Base-by-base conservation (phyloP, 2,797 vertebrate genomes). In the Centroberyx gerrardi region DNA sequence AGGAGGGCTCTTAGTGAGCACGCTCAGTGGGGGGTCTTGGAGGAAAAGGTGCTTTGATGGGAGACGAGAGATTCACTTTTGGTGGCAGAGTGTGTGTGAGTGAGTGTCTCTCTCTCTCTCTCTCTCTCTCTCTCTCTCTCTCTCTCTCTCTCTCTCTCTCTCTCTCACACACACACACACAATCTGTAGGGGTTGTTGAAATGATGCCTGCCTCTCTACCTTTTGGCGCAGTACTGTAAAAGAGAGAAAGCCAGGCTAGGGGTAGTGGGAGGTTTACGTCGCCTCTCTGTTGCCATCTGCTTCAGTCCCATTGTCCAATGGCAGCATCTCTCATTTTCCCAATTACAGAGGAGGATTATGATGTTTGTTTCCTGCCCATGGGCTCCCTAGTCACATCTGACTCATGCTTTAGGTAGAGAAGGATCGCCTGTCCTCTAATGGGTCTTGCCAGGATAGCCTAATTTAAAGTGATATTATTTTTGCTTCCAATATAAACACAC, bases 321-420 rank as follows among this genome's bases (percentile, higher is more conserved):
- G 86, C 80, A 83, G 85, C 82, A 84, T 87, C 75, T 86, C 88
- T 89, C 84, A 85, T 92, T 89, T 89, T 78, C 70, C 87, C 86
- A 91, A 91, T 93, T 92, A 93, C 78, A 83, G 83, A 83, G 78
- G 75, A 84, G 74, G 82, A 81, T 88, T 84, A 87, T 90, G 80
- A 87, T 91, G 85, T 83, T 87, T 88, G 76, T 85, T 78, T 87
- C 81, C 79, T 83, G 80, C 82, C 85, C 68, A 60, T 83, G 66
- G 83, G 77, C 83, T 90, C 72, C 79, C 74, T 61, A 33, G 81
- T 72, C 83, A 84, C 72, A 77, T 88, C 80, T 90, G 78, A 90
- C 77, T 88, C 76, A 72, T 83, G 66, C 83, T 90, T 81, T 87
- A 74, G 74, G 62, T 75, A 68, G 74, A 67, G 62, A 76, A 75